Base-by-base conservation (phyloP, 2,113 vertebrate species). In the Lamprologus lemairii region DNA sequence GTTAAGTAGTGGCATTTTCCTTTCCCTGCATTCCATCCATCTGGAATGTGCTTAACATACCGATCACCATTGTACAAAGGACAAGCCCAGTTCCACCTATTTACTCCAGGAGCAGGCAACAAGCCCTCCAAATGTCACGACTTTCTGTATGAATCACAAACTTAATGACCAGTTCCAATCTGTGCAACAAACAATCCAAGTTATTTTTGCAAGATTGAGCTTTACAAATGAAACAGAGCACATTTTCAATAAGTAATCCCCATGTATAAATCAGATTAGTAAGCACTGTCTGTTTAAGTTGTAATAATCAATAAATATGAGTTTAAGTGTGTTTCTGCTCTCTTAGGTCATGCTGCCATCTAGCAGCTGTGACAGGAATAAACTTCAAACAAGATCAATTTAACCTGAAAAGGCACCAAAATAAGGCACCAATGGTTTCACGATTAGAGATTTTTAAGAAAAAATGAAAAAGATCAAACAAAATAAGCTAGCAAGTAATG, bases 41-140 rank as follows among this genome's bases (percentile, higher is more conserved):
- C 17, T 40, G 87, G 88, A 94, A 91, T 89, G 88, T 83, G 71
- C 83, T 37, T 3, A 78, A 86, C 88, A 78, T 19, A 84, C 42
- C n/a, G 7, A 68, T 84, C 2, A 26, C 55, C 65, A 78, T 31
- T 73, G 90, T 85, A 57, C 35, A 4, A 3, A 80, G 71, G 82
- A 75, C 83, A 33, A 89, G 65, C 88, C 87, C 81, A 57, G 84
- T 83, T 84, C 57, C 87, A 31, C 89, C 91, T 86, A 80, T 28
- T 3, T 40, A n/a, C 49, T 12, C 19, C 6, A 0, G 8, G 31
- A 65, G 23, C n/a, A n/a, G 23, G 63, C 16, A 71, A 37, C 55
- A 37, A 16, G 21, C 7, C 8, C 17, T 26, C 21, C 9, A 51
- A 31, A 81, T 23, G 12, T 35, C 54, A 84, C 2, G 16, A 8